Percentiles rank a stretch among this genome's conserved stretches.
Evolutionary conservation across 1,140 invertebrate genomes (phyloP).

Genomic region (Formica exsecta): DNA sequence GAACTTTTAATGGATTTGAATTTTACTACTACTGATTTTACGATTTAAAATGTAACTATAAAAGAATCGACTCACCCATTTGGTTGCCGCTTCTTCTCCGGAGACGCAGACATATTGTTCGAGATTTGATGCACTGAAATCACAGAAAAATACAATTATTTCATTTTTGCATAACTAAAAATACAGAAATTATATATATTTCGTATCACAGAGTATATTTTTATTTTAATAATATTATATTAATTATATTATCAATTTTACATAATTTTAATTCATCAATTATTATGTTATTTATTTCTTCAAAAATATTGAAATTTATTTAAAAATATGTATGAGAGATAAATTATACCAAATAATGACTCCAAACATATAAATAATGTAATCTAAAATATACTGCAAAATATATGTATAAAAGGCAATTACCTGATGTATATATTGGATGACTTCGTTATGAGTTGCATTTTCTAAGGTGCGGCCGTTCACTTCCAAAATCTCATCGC

Average conservation of each 20-base stretch:
- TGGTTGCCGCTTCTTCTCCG: slow-evolving; percentile 94
- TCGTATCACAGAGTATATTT: background rate
- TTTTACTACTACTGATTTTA: background rate
- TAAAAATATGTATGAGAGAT: background rate
- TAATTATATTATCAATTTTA: background rate
- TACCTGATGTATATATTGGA: slow-evolving; percentile 97
- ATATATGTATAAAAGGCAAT: background rate
- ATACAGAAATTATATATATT: background rate
- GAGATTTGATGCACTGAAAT: slow-evolving; percentile 97
- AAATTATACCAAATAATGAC: background rate
- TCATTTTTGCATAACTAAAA: background rate
- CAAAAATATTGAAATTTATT: background rate
- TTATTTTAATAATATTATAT: background rate
- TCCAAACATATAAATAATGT: background rate
- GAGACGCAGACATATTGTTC: slow-evolving; percentile 96
- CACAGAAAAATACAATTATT: slow-evolving; percentile 69
- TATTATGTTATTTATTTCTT: too few relatives aligned
- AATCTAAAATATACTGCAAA: background rate
- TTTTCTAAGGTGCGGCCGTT: slow-evolving; percentile 96
- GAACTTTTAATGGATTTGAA: background rate
- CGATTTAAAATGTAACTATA: background rate
- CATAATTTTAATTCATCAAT: too few relatives aligned
- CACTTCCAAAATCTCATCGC: slow-evolving; percentile 98
- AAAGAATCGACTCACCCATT: slow-evolving; percentile 90
- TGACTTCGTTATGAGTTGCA: slow-evolving; percentile 95